These are phyloP conservation scores for Caradrina kadenii DNA, from an alignment of 2,888 invertebrate species.

Conservation along the genomic window DNA sequence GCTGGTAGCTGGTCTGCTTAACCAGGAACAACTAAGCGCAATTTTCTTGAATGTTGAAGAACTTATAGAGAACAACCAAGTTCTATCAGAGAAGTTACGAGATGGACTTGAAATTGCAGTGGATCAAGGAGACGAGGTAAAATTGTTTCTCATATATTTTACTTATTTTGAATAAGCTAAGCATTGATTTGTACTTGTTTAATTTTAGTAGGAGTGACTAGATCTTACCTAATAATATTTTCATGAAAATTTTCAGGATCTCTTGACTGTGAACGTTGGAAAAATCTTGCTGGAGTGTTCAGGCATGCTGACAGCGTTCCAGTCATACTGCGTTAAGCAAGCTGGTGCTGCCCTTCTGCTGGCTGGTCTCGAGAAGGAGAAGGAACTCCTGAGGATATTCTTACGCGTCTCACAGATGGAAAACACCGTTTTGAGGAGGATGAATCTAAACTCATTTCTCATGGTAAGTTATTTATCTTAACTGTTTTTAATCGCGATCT, in stretches of 20 bases:
- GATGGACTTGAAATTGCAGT: slow-evolving; percentile 96
- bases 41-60: slow-evolving; percentile 98
- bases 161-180: too few relatives aligned
- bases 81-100: slow-evolving; percentile 95
- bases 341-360: slow-evolving; percentile 96
- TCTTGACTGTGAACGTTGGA: slow-evolving; percentile 97
- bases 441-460: slow-evolving; percentile 99
- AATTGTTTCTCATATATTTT: neutral
- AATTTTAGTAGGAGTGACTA: neutral
- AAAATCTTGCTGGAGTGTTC: slow-evolving; percentile 97
- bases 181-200: neutral
- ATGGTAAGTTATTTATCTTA: slow-evolving; percentile 92
- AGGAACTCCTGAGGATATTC: slow-evolving; percentile 97
- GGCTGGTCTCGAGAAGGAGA: slow-evolving; percentile 98
- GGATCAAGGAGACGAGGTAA: slow-evolving; percentile 94
- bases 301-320: slow-evolving; percentile 98
- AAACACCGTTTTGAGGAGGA: slow-evolving; percentile 96
- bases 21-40: slow-evolving; percentile 97
- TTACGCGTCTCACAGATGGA: slow-evolving; percentile 99
- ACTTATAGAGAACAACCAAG: slow-evolving; percentile 96
- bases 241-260: slow-evolving; percentile 89
- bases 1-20: slow-evolving; percentile 97
- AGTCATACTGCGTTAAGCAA: slow-evolving; percentile 98
- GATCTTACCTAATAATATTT: neutral
- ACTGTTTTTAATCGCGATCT: neutral